These are phyloP conservation scores for Drosophila nigromelanica DNA, from an alignment of 1,140 invertebrate genomes.

Conservation along the genomic window DNA sequence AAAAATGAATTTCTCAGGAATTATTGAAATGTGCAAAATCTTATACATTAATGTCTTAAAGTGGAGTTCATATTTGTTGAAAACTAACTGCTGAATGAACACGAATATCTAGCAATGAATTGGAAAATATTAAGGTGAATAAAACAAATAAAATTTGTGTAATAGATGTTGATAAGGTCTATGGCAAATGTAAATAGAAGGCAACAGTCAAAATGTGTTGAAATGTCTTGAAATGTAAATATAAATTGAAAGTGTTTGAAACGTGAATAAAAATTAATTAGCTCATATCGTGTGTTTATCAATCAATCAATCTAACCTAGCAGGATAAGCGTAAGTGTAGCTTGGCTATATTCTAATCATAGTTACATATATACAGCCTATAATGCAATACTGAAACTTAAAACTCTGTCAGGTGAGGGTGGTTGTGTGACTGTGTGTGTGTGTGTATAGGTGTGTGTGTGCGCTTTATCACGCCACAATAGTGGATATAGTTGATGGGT, in stretches of 20 bases:
- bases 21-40: neutral
- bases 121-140: too few species aligned
- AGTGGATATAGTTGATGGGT: constrained; percentile 65
- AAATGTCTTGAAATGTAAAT: too few species aligned
- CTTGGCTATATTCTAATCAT: constrained; percentile 39
- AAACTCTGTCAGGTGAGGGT: constrained; percentile 1
- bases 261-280: too few species aligned
- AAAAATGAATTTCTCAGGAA: neutral
- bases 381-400: neutral
- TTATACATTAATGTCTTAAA: too few species aligned
- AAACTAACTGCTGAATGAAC: too few species aligned
- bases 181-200: too few species aligned
- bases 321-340: constrained; percentile 41
- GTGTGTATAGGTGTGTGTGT: neutral
- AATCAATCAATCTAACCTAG: constrained; percentile 27
- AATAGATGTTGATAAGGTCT: too few species aligned
- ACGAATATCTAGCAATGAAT: too few species aligned
- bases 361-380: constrained; percentile 50
- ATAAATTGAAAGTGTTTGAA: neutral
- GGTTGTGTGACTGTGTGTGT: neutral
- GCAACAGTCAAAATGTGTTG: too few species aligned
- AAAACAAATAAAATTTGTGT: too few species aligned
- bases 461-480: constrained; percentile 75
- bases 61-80: too few species aligned
- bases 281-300: neutral